A percentile compares a stretch with the other conserved stretches of the same genome.
Evolutionary conservation across 2,113 vertebrate genomes (phyloP).

Genomic region (Saccopteryx leptura): DNA sequence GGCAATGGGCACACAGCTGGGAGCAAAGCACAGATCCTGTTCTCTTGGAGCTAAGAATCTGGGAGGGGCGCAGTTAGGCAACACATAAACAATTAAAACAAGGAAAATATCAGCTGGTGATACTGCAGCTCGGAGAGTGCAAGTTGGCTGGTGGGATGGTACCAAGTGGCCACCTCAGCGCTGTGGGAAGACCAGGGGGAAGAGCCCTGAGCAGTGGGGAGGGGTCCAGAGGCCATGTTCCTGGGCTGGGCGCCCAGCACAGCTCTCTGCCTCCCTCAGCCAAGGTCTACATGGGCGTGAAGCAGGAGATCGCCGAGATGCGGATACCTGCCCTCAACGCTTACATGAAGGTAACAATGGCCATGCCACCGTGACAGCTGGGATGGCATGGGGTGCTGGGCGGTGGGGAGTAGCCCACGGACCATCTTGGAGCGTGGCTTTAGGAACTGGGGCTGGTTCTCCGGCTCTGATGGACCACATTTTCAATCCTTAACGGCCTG

Average conservation of each 20-base stretch:
- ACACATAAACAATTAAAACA: not conserved
- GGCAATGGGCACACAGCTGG: not conserved
- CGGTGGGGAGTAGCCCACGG: accelerated
- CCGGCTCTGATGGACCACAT: not conserved
- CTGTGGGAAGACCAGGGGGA: accelerated
- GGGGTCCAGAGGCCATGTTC: accelerated
- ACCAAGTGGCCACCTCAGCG: accelerated
- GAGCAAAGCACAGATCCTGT: not conserved
- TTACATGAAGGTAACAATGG: slow-evolving; percentile 95
- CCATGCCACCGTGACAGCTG: not conserved
- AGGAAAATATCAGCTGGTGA: not conserved
- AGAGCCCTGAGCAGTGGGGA: accelerated
- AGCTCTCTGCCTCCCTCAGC: slow-evolving; percentile 85
- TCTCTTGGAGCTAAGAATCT: not conserved
- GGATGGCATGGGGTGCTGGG: not conserved
- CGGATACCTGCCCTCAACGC: slow-evolving; percentile 94
- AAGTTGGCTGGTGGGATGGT: accelerated
- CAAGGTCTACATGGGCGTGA: slow-evolving; percentile 95
- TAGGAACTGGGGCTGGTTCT: not conserved
- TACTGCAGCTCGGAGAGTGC: not conserved
- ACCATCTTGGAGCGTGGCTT: not conserved
- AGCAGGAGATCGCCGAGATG: slow-evolving; percentile 95
- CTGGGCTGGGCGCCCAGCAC: not conserved
- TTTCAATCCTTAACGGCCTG: slow-evolving; percentile 6
- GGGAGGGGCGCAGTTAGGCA: not conserved